Evolutionary conservation across 2,113 vertebrate genomes (phyloP).

Genomic region (Capreolus pygargus): DNA sequence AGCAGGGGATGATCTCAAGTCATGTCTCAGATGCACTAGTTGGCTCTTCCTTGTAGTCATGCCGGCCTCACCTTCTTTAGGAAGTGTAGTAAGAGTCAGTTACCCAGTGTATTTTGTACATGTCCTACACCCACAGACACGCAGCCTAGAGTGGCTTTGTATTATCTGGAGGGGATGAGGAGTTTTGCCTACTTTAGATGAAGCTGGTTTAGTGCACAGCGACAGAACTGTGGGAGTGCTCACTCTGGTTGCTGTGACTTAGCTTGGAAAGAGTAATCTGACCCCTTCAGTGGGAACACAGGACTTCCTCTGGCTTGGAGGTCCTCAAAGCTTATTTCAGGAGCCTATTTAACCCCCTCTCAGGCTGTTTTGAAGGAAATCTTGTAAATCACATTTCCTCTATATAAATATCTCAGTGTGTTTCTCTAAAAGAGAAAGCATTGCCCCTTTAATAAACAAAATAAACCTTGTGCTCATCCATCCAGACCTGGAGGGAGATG

Average conservation of each 20-base stretch:
- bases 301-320: not conserved
- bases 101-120: not conserved
- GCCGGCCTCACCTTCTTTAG: not conserved
- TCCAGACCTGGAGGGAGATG: not conserved
- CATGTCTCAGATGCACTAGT: not conserved
- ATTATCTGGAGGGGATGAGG: not conserved
- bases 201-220: not conserved
- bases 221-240: not conserved
- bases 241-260: not conserved
- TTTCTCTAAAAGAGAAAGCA: conserved; percentile 43
- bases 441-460: conserved; percentile 40
- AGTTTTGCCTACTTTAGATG: not conserved
- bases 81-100: not conserved
- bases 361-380: conserved; percentile 14
- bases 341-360: not conserved
- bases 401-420: conserved; percentile 28
- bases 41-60: not conserved
- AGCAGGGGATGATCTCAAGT: not conserved
- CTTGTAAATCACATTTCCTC: conserved; percentile 29
- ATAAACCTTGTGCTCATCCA: conserved; percentile 21
- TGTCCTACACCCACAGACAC: not conserved
- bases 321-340: not conserved
- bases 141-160: not conserved
- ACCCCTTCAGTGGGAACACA: not conserved
- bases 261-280: not conserved